phyloP scores from a whole-genome alignment of 2,113 vertebrate species.

The Zonotrichia leucophrys region DNA sequence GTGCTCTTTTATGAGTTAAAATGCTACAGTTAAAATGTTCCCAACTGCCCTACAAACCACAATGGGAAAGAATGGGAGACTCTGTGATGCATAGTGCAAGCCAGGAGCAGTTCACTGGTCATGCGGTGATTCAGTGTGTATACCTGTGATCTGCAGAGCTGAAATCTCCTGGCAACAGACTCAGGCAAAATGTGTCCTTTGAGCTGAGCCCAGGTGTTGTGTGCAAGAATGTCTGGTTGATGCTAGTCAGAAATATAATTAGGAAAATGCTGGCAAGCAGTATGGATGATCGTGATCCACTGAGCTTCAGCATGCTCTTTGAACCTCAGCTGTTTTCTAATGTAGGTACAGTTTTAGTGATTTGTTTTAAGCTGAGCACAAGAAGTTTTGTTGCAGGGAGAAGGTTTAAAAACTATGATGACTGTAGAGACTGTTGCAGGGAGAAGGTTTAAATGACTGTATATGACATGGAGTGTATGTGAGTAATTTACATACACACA shows the following conservation, averaged over 20 bases:
- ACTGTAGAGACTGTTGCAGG: neutral
- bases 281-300: rapidly evolving
- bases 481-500: neutral
- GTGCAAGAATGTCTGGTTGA: neutral
- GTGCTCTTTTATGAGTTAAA: neutral
- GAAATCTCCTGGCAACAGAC: neutral
- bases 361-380: neutral
- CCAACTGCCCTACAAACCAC: neutral
- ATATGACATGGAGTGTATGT: neutral
- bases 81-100: neutral
- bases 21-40: neutral
- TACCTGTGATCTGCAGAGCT: neutral
- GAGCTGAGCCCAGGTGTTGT: neutral
- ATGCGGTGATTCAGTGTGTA: neutral
- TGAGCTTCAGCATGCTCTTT: neutral
- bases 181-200: neutral
- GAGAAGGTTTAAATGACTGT: neutral
- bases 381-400: neutral
- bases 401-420: neutral
- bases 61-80: neutral
- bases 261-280: neutral
- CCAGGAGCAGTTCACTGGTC: neutral
- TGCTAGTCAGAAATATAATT: neutral
- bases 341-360: neutral
- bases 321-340: neutral